Base-by-base conservation (phyloP, 2,888 invertebrate genomes). In the Cephus runcator region DNA sequence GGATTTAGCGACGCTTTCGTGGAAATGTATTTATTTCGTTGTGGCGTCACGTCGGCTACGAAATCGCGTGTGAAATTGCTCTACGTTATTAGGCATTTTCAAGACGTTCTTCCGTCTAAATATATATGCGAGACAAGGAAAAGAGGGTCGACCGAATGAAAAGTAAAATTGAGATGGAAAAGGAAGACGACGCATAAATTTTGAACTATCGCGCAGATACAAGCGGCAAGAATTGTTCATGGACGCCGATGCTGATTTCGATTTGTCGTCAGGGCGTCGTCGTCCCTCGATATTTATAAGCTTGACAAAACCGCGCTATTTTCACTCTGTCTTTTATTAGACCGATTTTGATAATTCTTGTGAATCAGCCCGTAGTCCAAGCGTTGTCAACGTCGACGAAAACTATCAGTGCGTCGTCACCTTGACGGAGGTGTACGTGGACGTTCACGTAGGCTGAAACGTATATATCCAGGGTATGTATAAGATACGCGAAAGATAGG, bases 291-390 rank as follows among this genome's bases (percentile, higher is more conserved):
- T 77, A 77, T 77, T 77, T 77, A 69, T 77, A 77, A 75, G 71
- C 40, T 74, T 30, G 71, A 71, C 36, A 69, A 69, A 75, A 74
- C 77, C 34, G 36, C 40, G 33, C 75, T 77, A 77, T 77, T 77
- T 75, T 77, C 74, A 75, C 31, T 34, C 75, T 31, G 12, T 33
- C 77, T 77, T 77, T 77, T 77, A 77, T 74, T 77, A 77, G 75
- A 31, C 33, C 71, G 33, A 33, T 71, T 71, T 71, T 71, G 71
- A 34, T 71, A 31, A 71, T 71, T 31, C 71, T 31, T 34, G 71
- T 34, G 71, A 71, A 71, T 33, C 71, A 34, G 71, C 33, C 56
- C 23, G 23, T 56, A 56, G 56, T 23, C 23, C 56, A 23, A 56
- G 56, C 56, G 56, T 56, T 15, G 56, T 6, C 9, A 56, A 9